These are phyloP conservation scores for Agapostemon virescens DNA, from an alignment of 2,888 invertebrate species.

Conservation along the genomic window DNA sequence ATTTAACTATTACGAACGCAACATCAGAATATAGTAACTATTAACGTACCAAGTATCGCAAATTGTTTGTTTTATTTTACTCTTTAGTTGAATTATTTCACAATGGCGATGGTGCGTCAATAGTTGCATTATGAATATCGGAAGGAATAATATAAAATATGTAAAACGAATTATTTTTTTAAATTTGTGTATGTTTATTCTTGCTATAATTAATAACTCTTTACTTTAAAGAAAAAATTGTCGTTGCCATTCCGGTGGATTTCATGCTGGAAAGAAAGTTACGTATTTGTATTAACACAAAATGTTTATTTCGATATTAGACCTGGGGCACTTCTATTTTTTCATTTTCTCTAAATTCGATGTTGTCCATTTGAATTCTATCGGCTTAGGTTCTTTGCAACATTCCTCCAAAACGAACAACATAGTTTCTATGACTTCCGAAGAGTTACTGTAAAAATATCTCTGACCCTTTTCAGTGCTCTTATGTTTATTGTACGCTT, in stretches of 20 bases:
- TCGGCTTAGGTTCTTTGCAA: neutral
- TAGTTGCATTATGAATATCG: neutral
- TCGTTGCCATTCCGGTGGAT: neutral
- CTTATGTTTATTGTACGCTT: constrained; percentile 83
- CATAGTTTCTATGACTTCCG: constrained; percentile 82
- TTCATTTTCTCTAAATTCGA: neutral
- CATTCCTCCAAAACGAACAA: constrained; percentile 74
- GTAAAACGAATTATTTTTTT: neutral
- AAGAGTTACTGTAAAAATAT: constrained; percentile 82
- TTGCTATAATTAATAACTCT: neutral
- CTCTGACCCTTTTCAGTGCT: constrained; percentile 83
- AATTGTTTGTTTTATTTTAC: neutral
- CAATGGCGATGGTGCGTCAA: neutral
- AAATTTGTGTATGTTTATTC: neutral
- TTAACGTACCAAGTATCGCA: neutral
- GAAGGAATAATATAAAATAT: neutral
- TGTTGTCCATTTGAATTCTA: constrained; percentile 14
- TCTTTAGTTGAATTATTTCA: neutral
- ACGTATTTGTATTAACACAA: neutral
- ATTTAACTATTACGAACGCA: no score
- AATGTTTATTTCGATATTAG: neutral
- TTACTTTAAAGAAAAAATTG: neutral
- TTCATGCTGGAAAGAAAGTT: neutral
- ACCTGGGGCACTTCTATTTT: neutral
- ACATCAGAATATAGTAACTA: neutral